Evolutionary conservation across 1,140 invertebrate species (phyloP).

Genomic region (Papilio polyxenes): DNA sequence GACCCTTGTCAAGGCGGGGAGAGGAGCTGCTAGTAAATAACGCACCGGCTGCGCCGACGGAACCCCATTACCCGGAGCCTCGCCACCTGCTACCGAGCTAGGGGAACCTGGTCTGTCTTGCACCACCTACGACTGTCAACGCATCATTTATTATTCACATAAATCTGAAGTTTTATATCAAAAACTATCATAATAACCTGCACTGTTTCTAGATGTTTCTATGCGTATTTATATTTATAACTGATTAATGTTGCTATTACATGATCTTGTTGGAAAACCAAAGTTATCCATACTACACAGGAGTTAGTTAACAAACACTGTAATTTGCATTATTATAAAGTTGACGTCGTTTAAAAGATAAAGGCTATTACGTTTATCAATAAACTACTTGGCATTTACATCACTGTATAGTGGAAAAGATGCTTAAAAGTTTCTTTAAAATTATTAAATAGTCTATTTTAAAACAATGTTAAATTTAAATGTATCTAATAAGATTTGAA

Average conservation of each 20-base stretch:
- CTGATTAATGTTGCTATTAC: neutral
- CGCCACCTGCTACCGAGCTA: conserved; percentile 12
- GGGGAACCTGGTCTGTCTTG: neutral
- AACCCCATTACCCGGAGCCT: conserved; percentile 48
- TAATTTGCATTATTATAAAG: neutral
- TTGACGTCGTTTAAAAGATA: neutral
- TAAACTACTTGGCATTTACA: neutral
- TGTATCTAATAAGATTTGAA: neutral
- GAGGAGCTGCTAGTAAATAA: conserved; percentile 63
- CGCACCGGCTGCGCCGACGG: conserved; percentile 58
- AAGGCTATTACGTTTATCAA: neutral
- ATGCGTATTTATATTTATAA: neutral
- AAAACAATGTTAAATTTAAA: neutral
- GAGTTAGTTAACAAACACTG: neutral
- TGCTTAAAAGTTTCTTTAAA: no score
- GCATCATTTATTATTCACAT: conserved; percentile 25
- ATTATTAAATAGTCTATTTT: neutral
- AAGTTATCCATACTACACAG: neutral
- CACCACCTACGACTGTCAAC: neutral
- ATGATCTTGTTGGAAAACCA: neutral
- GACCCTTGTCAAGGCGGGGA: conserved; percentile 65
- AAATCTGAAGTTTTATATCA: neutral
- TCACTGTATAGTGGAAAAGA: no score
- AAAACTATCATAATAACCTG: neutral
- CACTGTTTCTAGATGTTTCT: neutral